A percentile compares a stretch with the other conserved stretches of the same genome.
Evolutionary conservation across 2,888 invertebrate species (phyloP).

Genomic region (Hirtodrosophila confusa): DNA sequence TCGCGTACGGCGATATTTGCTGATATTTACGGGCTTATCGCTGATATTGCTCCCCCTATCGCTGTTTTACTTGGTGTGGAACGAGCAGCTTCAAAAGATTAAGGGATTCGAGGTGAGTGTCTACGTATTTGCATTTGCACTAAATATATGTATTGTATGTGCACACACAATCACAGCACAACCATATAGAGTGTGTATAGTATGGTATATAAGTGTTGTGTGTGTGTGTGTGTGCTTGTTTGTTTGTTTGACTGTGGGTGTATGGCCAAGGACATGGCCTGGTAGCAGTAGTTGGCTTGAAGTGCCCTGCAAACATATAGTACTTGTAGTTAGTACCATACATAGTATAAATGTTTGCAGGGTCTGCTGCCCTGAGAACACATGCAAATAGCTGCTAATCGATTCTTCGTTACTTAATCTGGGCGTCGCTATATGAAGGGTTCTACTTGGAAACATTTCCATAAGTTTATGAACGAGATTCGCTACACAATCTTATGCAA

Average conservation of each 20-base stretch:
- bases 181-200: slow-evolving; percentile 14
- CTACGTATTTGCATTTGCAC: background rate
- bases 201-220: slow-evolving; percentile 21
- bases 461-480: too few species aligned
- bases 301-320: slow-evolving; percentile 52
- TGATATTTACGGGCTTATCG: slow-evolving; percentile 84
- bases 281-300: slow-evolving; percentile 23
- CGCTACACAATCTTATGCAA: too few species aligned
- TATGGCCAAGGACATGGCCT: slow-evolving; percentile 44
- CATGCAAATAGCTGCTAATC: slow-evolving; percentile 49
- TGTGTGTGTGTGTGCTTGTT: slow-evolving; percentile 5
- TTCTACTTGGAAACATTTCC: too few species aligned
- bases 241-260: slow-evolving; percentile 9
- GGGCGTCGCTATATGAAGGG: too few species aligned
- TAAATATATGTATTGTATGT: slow-evolving; percentile 1
- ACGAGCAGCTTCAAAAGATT: slow-evolving; percentile 84
- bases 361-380: slow-evolving; percentile 41
- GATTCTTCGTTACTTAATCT: slow-evolving; percentile 38
- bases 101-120: slow-evolving; percentile 84
- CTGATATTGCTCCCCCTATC: slow-evolving; percentile 83
- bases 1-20: slow-evolving; percentile 84
- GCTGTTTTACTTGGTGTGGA: slow-evolving; percentile 83
- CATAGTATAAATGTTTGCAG: slow-evolving; percentile 21
- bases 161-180: slow-evolving; percentile 9
- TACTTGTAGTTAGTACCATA: background rate